Conservation (phyloP, 1,140 invertebrate genomes). For the Drosophila lacteicornis region DNA sequence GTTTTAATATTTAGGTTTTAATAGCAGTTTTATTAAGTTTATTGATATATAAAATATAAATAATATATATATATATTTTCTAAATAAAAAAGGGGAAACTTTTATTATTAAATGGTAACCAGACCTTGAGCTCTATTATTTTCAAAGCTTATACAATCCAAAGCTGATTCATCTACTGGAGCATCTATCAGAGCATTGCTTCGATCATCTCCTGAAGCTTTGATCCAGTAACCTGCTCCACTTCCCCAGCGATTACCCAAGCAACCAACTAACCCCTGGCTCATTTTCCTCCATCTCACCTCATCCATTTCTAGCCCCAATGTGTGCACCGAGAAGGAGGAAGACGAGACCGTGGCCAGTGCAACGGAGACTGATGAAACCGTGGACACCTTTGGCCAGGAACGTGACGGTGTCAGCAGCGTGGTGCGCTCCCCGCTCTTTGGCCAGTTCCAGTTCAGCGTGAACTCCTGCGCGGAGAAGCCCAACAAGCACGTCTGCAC, state of each 20-base stretch:
- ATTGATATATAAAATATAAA: no score
- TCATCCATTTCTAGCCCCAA: slow-evolving; percentile 58
- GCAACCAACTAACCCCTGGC: background rate
- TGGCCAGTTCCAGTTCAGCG: slow-evolving; percentile 85
- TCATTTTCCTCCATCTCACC: background rate
- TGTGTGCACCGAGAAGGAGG: slow-evolving; percentile 79
- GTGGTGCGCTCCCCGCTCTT: slow-evolving; percentile 79
- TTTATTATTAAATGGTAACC: background rate
- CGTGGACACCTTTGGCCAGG: slow-evolving; percentile 79
- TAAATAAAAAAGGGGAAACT: no score
- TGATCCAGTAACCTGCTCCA: background rate
- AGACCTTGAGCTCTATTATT: background rate
- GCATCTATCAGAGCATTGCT: no score
- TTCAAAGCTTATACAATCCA: background rate
- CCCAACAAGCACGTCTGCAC: slow-evolving; percentile 87
- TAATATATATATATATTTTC: no score
- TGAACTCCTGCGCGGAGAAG: slow-evolving; percentile 86
- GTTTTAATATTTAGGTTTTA: no score
- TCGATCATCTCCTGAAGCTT: no score
- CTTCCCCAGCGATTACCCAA: slow-evolving; percentile 6
- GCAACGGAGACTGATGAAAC: slow-evolving; percentile 69
- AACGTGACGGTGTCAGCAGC: slow-evolving; percentile 64
- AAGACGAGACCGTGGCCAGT: slow-evolving; percentile 55
- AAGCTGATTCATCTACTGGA: background rate
- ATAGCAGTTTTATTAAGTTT: no score